phyloP scores from a whole-genome alignment of 2,113 vertebrate genomes.

The Silurus meridionalis region DNA sequence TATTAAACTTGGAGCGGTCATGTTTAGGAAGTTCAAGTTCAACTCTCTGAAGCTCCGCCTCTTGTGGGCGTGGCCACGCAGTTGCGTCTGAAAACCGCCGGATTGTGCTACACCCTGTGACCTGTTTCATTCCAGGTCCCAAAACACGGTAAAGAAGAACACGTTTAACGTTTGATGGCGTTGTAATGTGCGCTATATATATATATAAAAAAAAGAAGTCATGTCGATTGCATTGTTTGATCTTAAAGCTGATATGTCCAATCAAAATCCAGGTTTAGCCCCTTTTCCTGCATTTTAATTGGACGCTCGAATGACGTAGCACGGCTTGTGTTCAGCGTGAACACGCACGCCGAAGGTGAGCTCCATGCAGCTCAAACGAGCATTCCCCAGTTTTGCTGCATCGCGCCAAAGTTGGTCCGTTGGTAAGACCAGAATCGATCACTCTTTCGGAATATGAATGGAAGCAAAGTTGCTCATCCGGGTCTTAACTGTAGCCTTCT shows the following conservation, averaged over 20 bases:
- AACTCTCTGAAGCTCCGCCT: constrained; percentile 2
- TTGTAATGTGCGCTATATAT: not conserved
- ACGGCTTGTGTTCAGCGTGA: not conserved
- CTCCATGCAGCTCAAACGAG: constrained; percentile 42
- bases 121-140: not conserved
- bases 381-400: constrained; percentile 35
- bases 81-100: too few relatives aligned
- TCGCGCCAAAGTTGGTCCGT: constrained; percentile 30
- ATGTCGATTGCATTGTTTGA: not conserved
- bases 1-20: not conserved
- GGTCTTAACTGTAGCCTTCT: constrained; percentile 57
- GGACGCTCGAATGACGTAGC: not conserved
- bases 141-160: too few relatives aligned
- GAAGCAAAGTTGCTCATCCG: constrained; percentile 60
- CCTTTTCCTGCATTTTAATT: not conserved
- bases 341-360: not conserved
- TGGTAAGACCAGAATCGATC: constrained; percentile 43
- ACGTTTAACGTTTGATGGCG: not conserved
- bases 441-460: constrained; percentile 50
- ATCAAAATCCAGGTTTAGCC: not conserved
- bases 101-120: not conserved
- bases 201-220: not conserved
- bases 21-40: not conserved
- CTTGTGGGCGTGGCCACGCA: not conserved
- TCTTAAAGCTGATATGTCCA: not conserved